phyloP scores from a whole-genome alignment of 2,888 invertebrate species.

The Flexamia atlantica region DNA sequence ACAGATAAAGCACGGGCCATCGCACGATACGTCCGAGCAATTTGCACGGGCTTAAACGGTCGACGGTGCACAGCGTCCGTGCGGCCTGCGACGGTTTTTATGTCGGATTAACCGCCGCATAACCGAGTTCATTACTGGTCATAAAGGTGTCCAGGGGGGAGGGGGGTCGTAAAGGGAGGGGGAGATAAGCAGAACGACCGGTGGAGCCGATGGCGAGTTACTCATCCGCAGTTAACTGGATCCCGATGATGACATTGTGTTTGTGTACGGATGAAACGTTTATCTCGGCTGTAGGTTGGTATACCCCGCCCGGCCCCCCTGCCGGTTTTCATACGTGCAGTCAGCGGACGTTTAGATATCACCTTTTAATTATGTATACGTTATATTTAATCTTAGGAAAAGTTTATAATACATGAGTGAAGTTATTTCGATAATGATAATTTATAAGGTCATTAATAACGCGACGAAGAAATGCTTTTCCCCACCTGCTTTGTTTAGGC shows the following conservation, averaged over 20 bases:
- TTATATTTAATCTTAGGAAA: too few species aligned
- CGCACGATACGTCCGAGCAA: conserved; percentile 12
- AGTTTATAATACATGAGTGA: too few species aligned
- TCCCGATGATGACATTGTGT: conserved; percentile 46
- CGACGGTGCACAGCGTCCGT: conserved; percentile 1
- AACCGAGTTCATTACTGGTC: conserved; percentile 14
- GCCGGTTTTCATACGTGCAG: too few species aligned
- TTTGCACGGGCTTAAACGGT: conserved; percentile 25
- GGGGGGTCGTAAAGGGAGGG: too few species aligned
- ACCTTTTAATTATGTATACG: too few species aligned
- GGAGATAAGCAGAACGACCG: conserved; percentile 51
- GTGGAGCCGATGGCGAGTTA: neutral
- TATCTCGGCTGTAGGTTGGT: conserved; percentile 14
- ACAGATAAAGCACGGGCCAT: too few species aligned
- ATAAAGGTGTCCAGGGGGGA: conserved; percentile 31
- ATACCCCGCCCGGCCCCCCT: neutral
- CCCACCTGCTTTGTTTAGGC: too few species aligned
- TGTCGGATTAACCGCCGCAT: conserved; percentile 21
- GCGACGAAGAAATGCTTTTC: too few species aligned
- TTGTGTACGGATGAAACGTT: conserved; percentile 18
- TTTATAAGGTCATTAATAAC: too few species aligned
- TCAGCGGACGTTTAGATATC: too few species aligned
- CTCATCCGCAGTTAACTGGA: conserved; percentile 1
- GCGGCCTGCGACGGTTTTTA: conserved; percentile 31
- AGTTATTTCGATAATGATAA: too few species aligned